Evolutionary conservation across 2,797 vertebrate species (phyloP), one percentile per base, ranked within the genome.

Genomic region (Hyperoplus immaculatus): DNA sequence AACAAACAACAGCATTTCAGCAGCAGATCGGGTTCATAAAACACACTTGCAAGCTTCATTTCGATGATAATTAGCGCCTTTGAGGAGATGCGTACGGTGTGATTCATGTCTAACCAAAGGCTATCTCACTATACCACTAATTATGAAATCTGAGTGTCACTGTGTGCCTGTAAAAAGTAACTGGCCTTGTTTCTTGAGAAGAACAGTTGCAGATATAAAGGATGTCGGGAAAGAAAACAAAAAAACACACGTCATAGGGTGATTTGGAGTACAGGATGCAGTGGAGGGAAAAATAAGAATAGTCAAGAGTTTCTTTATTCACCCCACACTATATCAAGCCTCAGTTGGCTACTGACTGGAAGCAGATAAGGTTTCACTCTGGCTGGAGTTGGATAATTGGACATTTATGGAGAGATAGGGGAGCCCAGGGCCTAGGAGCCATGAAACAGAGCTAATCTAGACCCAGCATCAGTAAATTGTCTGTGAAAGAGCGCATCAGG

Each of bases 381-480:
- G 84, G 87, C 89, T 90, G 82, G 86, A 92, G 88, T 89, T 89
- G 89, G 91, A 92, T 94, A 94, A 94, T 94, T 94, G 91, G 93
- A 93, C 92, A 89, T 94, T 94, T 92, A 93, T 92, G 91, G 89
- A 91, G 87, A 87, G 93, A 94, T 93, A 92, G 92, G 88, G 90
- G 79, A 91, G 83, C 80, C 84, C 74, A 54, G 84, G 82, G 91
- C 90, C 89, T 88, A 91, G 90, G 84, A 93, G 94, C 93, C 92
- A 87, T 92, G 90, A 93, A 92, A 94, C 89, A 89, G 85, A 90
- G 89, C 89, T 93, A 91, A 93, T 94, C 92, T 92, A 85, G 87
- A 88, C 83, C 79, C 81, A 65, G 87, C 87, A 94, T 93, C 91
- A 84, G 89, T 90, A 92, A 93, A 93, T 94, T 90, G 91, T 92